Evolutionary conservation across 2,888 invertebrate species (phyloP), one percentile per base, ranked within the genome.

Genomic region (Uropetala carovei): DNA sequence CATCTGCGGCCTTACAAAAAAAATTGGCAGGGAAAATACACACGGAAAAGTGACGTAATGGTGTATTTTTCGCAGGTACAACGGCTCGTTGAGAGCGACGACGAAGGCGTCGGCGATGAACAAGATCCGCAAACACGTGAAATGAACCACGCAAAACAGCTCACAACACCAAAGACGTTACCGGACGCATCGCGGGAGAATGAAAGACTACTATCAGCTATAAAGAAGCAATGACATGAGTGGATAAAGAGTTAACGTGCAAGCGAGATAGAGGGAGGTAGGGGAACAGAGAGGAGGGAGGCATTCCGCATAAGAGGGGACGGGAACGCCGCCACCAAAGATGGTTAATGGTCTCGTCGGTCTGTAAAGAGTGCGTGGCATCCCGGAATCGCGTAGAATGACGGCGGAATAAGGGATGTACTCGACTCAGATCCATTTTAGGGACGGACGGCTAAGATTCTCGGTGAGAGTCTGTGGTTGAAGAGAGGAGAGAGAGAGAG

Each of bases 171-270:
- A 27, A 75, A 22, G 75, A 11, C 22, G 22, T 27, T 75, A 5
- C 75, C 22, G 13, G 22, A 75, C 75, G 75, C 75, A 75, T 27
- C 10, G 22, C 75, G 75, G 22, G 75, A 27, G 75, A 75, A 22
- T 75, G 13, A n/a, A 75, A 75, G 75, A 75, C 75, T 27, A 75
- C 75, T 75, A 22, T 75, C 75, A 27, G 11, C 43, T 43, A 43
- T 22, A 75, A 75, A 75, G 75, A 75, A 75, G 75, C 75, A 27
- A 75, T 75, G 75, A 75, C 75, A 75, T 22, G 27, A 22, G 75
- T 75, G 75, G 75, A 75, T 75, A 75, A 75, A 27, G 75, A 75
- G 75, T 75, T 75, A 75, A 75, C 75, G 27, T 75, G 27, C 75
- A 27, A n/a, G 22, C 27, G 75, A 75, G 75, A 75, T 68, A 22